phyloP scores from a whole-genome alignment of 2,797 vertebrate genomes.

The Carduelis carduelis region DNA sequence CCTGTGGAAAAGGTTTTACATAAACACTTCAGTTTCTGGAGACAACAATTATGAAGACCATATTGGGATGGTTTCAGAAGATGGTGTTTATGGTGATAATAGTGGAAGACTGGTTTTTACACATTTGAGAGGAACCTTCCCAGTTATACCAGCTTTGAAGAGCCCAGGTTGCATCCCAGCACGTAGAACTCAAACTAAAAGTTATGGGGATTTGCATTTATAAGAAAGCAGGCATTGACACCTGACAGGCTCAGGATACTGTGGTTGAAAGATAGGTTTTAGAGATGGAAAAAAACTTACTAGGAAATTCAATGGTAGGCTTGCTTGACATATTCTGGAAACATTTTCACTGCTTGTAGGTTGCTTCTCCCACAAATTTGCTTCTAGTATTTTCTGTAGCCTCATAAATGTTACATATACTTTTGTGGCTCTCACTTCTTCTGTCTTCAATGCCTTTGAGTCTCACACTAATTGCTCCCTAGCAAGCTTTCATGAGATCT shows the following conservation, averaged over 20 bases:
- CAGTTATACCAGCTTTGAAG: neutral
- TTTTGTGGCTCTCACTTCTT: neutral
- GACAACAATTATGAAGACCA: fast-evolving
- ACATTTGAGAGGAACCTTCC: neutral
- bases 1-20: neutral
- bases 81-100: neutral
- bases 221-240: neutral
- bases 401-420: neutral
- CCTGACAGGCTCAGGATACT: neutral
- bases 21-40: neutral
- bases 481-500: neutral
- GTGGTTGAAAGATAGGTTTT: neutral
- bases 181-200: neutral
- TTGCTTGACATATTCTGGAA: neutral
- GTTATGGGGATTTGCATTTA: neutral
- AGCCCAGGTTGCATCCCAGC: neutral
- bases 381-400: neutral
- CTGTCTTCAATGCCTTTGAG: neutral
- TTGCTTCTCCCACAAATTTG: neutral
- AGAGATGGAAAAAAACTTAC: neutral
- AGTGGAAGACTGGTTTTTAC: neutral
- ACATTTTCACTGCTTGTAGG: neutral
- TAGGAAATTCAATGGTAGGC: neutral
- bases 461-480: neutral
- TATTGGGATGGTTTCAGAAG: neutral